A percentile compares a stretch with the other conserved stretches of the same genome.
Evolutionary conservation across 2,888 invertebrate species (phyloP).

Genomic region (Lampropteryx suffumata): DNA sequence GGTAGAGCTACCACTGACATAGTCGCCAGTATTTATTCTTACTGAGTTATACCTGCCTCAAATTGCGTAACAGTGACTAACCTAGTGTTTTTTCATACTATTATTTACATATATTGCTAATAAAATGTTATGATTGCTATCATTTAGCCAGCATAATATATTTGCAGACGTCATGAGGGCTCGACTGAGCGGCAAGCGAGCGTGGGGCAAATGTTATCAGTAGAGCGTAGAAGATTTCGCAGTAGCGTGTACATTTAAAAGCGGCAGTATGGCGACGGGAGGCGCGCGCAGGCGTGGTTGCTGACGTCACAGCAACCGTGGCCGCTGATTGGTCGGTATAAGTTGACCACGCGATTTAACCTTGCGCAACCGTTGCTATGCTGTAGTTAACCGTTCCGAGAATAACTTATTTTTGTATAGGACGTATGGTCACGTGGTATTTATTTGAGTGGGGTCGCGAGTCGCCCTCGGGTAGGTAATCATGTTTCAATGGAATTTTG

Average conservation of each 20-base stretch:
- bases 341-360: conserved; percentile 64
- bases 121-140: conserved; percentile 1
- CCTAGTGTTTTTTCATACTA: no score
- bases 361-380: conserved; percentile 80
- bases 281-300: conserved; percentile 82
- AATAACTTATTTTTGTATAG: conserved; percentile 51
- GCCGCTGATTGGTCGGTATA: conserved; percentile 58
- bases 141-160: conserved; percentile 23
- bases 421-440: conserved; percentile 38
- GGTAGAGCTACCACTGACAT: no score
- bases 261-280: conserved; percentile 65
- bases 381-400: conserved; percentile 62
- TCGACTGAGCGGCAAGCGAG: conserved; percentile 27
- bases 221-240: conserved; percentile 47
- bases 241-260: conserved; percentile 50
- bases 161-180: conserved; percentile 43
- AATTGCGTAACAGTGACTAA: no score
- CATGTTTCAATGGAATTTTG: conserved; percentile 2
- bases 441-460: conserved; percentile 24
- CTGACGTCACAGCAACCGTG: conserved; percentile 69
- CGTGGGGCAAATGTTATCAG: conserved; percentile 42
- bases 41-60: no score
- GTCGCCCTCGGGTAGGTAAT: conserved; percentile 3
- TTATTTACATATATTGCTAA: no score
- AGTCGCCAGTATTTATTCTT: no score